A percentile compares a stretch with the other conserved stretches of the same genome.
Conservation (phyloP, 2,888 invertebrate species). For the Temnothorax ravouxi region DNA sequence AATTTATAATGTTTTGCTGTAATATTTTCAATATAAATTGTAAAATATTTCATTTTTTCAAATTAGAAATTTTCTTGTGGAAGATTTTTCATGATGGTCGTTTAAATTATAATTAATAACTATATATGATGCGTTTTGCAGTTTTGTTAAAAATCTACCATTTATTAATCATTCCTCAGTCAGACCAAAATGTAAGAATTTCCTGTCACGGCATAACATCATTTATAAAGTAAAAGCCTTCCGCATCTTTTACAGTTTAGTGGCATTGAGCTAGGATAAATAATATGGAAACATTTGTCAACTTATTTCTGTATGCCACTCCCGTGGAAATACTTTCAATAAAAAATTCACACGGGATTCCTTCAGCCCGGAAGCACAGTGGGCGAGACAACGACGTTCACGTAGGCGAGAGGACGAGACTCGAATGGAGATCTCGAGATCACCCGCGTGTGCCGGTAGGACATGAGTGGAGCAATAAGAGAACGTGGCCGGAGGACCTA, state of each 20-base stretch:
- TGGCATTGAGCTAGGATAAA: constrained; percentile 31
- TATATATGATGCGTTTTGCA: not conserved
- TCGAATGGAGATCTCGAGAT: constrained; percentile 52
- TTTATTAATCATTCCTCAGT: not conserved
- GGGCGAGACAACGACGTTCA: constrained; percentile 45
- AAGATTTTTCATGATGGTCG: not conserved
- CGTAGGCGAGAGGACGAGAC: constrained; percentile 43
- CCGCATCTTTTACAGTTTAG: constrained; percentile 19
- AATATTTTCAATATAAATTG: not conserved
- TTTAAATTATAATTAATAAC: not conserved
- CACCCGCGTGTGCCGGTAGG: constrained; percentile 3
- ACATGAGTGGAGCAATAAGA: constrained; percentile 45
- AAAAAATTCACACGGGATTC: constrained; percentile 48
- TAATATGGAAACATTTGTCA: constrained; percentile 43
- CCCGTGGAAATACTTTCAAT: constrained; percentile 50
- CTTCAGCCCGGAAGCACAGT: constrained; percentile 41
- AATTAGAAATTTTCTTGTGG: not conserved
- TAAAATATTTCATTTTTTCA: not conserved
- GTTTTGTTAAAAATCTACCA: not conserved
- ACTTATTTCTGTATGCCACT: constrained; percentile 41
- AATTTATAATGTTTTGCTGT: not conserved
- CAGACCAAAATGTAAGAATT: constrained; percentile 11
- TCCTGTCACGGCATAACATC: not conserved
- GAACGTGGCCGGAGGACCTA: constrained; percentile 27
- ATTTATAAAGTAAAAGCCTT: constrained; percentile 41